phyloP scores from a whole-genome alignment of 2,888 invertebrate species.

The Pristionchus entomophagus region DNA sequence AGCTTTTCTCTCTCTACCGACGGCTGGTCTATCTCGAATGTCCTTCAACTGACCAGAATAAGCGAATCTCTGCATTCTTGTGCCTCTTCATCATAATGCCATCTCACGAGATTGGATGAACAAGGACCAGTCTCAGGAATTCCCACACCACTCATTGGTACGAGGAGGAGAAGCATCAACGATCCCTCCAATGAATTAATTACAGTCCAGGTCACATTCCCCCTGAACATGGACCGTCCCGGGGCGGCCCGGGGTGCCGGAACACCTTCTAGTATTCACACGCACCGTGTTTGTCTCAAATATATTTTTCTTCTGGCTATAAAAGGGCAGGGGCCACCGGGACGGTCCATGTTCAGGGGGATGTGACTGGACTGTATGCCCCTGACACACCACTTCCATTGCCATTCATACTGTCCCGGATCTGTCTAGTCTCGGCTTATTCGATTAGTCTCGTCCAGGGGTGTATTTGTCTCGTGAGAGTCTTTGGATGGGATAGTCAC shows the following conservation, averaged over 20 bases:
- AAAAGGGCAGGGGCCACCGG: too few species aligned
- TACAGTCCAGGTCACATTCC: too few species aligned
- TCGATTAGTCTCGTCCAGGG: not conserved
- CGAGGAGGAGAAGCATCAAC: conserved; percentile 58
- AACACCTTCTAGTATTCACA: too few species aligned
- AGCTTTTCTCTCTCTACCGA: too few species aligned
- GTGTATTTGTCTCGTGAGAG: not conserved
- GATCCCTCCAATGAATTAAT: conserved; percentile 62
- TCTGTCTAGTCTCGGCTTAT: not conserved
- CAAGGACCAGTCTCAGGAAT: conserved; percentile 69
- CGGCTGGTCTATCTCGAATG: too few species aligned
- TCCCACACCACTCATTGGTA: conserved; percentile 70
- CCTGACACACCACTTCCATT: not conserved
- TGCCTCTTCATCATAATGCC: conserved; percentile 70
- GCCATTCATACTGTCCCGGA: conserved; percentile 18
- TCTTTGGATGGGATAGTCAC: not conserved
- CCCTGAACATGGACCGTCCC: too few species aligned
- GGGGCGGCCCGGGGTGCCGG: not conserved
- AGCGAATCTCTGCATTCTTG: conserved; percentile 67
- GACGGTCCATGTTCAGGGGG: too few species aligned
- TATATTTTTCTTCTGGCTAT: too few species aligned
- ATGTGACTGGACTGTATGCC: too few species aligned
- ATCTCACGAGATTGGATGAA: conserved; percentile 60
- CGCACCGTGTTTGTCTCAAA: too few species aligned
- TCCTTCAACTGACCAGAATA: conserved; percentile 54